Conservation (phyloP, 2,797 vertebrate species). For the Anguilla megastoma region DNA sequence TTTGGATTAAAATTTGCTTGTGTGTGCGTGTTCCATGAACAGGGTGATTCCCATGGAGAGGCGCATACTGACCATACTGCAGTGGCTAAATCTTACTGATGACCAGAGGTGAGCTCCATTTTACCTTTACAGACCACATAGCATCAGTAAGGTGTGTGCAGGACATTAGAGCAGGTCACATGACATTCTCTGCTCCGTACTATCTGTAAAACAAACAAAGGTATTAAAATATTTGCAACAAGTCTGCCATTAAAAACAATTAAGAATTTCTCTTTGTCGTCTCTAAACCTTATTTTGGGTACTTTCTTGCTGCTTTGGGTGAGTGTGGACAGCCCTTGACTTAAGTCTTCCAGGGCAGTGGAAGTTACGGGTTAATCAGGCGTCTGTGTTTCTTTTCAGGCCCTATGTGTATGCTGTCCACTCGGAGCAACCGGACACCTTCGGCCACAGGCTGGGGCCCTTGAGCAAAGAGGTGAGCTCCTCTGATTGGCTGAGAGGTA, state of each 20-base stretch:
- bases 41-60: constrained; percentile 91
- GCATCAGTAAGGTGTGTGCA: background rate
- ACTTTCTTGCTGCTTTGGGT: background rate
- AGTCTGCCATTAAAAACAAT: background rate
- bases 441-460: constrained; percentile 90
- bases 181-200: background rate
- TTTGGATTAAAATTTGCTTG: background rate
- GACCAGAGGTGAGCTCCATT: constrained; percentile 76
- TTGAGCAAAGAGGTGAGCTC: constrained; percentile 87
- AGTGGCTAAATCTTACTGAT: constrained; percentile 88
- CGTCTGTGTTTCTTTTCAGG: constrained; percentile 61
- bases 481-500: background rate
- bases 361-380: background rate
- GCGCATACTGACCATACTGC: constrained; percentile 88
- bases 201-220: background rate
- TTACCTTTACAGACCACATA: background rate
- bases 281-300: background rate
- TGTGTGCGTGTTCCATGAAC: constrained; percentile 30
- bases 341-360: background rate
- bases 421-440: constrained; percentile 93
- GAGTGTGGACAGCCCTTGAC: background rate
- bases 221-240: background rate
- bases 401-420: constrained; percentile 95
- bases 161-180: background rate
- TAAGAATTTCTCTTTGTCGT: background rate